phyloP scores from a whole-genome alignment of 1,140 invertebrate species.

The Belonocnema kinseyi region DNA sequence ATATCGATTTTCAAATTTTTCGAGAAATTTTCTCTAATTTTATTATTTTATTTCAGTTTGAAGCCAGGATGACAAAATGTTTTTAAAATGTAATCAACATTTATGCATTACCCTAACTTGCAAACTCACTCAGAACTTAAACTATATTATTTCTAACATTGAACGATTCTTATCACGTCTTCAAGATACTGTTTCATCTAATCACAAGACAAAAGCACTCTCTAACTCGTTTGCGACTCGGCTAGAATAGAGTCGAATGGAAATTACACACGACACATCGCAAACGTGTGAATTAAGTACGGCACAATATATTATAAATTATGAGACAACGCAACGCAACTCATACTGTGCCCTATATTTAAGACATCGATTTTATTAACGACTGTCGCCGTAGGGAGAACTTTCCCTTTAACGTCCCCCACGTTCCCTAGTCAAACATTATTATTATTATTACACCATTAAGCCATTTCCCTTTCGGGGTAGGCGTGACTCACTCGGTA shows the following conservation, averaged over 20 bases:
- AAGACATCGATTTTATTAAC: background rate
- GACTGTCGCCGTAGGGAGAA: background rate
- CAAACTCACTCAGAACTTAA: slow-evolving; percentile 17
- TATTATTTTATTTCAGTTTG: too few species aligned
- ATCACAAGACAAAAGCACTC: slow-evolving; percentile 28
- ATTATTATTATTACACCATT: too few species aligned
- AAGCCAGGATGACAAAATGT: too few species aligned
- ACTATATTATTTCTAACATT: slow-evolving; percentile 4
- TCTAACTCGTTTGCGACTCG: slow-evolving; percentile 12
- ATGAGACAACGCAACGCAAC: slow-evolving; percentile 4
- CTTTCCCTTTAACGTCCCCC: background rate
- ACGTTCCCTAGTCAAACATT: background rate
- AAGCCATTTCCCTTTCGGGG: too few species aligned
- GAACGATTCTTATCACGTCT: slow-evolving; percentile 26
- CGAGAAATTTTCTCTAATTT: too few species aligned
- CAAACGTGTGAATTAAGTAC: slow-evolving; percentile 25
- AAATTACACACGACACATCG: slow-evolving; percentile 19
- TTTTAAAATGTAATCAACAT: too few species aligned
- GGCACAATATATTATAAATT: background rate
- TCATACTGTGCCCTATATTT: slow-evolving; percentile 6
- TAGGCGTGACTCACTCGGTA: too few species aligned
- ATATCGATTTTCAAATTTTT: too few species aligned
- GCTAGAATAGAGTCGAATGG: slow-evolving; percentile 13
- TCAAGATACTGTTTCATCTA: slow-evolving; percentile 20
- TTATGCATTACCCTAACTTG: background rate